Evolutionary conservation across 2,113 vertebrate genomes (phyloP), one percentile per base, ranked within the genome.

Genomic region (Rissa tridactyla): DNA sequence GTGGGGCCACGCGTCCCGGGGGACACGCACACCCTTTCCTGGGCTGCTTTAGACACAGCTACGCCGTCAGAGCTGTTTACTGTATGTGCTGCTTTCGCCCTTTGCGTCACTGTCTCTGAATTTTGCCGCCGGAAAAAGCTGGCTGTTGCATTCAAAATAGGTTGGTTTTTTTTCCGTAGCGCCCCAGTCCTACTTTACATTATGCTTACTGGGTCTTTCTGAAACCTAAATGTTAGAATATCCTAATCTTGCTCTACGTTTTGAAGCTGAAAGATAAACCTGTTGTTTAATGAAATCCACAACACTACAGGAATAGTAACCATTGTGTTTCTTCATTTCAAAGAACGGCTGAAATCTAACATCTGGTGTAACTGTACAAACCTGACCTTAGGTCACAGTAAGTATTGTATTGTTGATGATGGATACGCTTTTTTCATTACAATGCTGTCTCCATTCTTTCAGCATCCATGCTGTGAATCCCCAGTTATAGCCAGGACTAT

Each of bases 341-440:
- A 96, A 96, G 93, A 65, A 40, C 5, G 65, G 92, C 89, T 97
- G 90, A 92, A 95, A 90, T 94, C 95, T 94, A 96, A 93, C 88
- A 96, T 96, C 92, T 97, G 95, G 95, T 95, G 85, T 94, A 96
- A 96, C 82, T 82, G 78, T 93, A 90, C 93, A 88, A 94, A 90
- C 94, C 88, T 96, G 93, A 92, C 83, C 95, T 83, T 92, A 77
- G 88, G 96, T 97, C 96, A 97, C 92, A 54, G 93, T 92, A 91
- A 91, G 93, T 95, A 97, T 95, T 97, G 94, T 88, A 92, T 82
- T 75, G 88, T 94, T 97, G 82, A 94, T 97, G 96, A 97, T 93
- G 92, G 97, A 96, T 93, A 96, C 15, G 91, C 96, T 97, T 97
- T 97, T 97, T 96, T 97, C 96, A 94, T 96, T 97, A 95, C 96